Evolutionary conservation across 2,113 vertebrate species (phyloP).

Genomic region (Pomatorhinus ruficollis): DNA sequence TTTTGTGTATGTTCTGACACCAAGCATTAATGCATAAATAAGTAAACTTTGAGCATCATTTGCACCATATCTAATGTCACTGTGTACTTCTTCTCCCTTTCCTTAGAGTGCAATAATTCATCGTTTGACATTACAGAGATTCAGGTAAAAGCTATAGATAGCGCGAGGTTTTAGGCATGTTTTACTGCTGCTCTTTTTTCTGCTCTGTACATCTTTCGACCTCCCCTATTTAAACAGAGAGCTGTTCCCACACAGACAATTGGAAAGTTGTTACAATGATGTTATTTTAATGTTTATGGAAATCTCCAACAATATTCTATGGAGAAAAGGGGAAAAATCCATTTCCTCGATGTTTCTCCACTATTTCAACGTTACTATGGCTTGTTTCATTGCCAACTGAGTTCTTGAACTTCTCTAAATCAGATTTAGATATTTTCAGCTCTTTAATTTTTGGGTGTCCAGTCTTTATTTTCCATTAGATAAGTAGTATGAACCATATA

Average conservation of each 20-base stretch:
- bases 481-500: slow-evolving; percentile 14
- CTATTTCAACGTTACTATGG: neutral
- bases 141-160: neutral
- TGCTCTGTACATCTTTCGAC: neutral
- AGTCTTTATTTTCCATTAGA: slow-evolving; percentile 27
- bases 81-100: neutral
- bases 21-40: neutral
- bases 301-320: neutral
- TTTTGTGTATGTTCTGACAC: neutral
- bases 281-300: neutral
- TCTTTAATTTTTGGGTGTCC: slow-evolving; percentile 19
- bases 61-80: neutral
- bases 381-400: slow-evolving; percentile 7
- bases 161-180: neutral
- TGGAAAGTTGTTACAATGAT: neutral
- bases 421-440: slow-evolving; percentile 35
- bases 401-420: slow-evolving; percentile 14
- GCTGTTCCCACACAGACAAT: neutral
- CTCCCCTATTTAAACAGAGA: neutral
- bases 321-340: neutral
- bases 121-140: neutral
- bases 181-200: neutral
- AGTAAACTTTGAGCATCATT: neutral
- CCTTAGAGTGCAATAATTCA: neutral
- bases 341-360: neutral